Conservation (phyloP, 2,888 invertebrate species). For the Trachelus troglodyta region DNA sequence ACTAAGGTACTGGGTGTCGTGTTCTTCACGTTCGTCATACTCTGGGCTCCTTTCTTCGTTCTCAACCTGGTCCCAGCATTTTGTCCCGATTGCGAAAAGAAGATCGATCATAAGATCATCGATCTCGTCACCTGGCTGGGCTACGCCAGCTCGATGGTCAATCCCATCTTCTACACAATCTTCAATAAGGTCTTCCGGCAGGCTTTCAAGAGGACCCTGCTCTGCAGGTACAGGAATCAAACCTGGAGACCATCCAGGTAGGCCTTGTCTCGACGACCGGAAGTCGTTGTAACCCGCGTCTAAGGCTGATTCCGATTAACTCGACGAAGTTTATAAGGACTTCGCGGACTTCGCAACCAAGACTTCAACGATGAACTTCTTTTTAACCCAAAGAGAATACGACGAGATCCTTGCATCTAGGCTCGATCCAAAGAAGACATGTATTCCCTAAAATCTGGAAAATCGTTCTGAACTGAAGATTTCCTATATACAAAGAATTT, state of each 20-base stretch:
- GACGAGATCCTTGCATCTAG: too few relatives aligned
- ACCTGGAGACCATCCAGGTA: slow-evolving; percentile 72
- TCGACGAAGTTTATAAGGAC: too few relatives aligned
- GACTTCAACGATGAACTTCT: too few relatives aligned
- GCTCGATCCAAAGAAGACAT: too few relatives aligned
- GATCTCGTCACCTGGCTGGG: slow-evolving; percentile 93
- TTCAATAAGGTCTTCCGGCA: slow-evolving; percentile 94
- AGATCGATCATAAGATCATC: slow-evolving; percentile 82
- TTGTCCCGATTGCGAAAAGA: slow-evolving; percentile 82
- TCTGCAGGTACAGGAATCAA: slow-evolving; percentile 78
- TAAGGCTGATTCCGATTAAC: slow-evolving; percentile 20
- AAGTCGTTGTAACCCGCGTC: slow-evolving; percentile 45
- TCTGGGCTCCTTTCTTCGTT: slow-evolving; percentile 97
- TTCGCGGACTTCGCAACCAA: too few relatives aligned
- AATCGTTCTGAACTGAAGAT: too few relatives aligned
- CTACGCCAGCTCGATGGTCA: slow-evolving; percentile 94
- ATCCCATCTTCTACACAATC: slow-evolving; percentile 95
- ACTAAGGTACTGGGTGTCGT: slow-evolving; percentile 95
- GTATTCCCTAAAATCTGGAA: too few relatives aligned
- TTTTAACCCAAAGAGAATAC: too few relatives aligned
- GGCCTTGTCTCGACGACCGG: slow-evolving; percentile 47
- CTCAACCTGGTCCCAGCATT: slow-evolving; percentile 87
- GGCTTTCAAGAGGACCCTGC: slow-evolving; percentile 87
- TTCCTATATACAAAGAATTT: too few relatives aligned
- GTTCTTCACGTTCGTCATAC: slow-evolving; percentile 92